Conservation (phyloP, 2,113 vertebrate genomes). For the Myotis brandtii region DNA sequence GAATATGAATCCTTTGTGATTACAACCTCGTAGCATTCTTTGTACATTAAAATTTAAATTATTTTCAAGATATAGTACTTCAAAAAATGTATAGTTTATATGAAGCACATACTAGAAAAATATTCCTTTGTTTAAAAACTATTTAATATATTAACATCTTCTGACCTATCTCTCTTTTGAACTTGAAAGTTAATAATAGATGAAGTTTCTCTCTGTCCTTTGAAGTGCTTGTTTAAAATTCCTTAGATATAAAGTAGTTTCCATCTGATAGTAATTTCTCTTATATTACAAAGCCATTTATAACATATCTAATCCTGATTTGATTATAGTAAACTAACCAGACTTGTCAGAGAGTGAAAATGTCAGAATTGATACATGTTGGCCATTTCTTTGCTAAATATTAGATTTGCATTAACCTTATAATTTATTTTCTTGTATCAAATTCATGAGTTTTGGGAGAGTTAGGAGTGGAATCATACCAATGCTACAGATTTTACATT, state of each 20-base stretch:
- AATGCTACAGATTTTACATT: slow-evolving; percentile 27
- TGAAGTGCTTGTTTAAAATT: slow-evolving; percentile 53
- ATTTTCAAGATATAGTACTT: slow-evolving; percentile 29
- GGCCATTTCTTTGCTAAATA: slow-evolving; percentile 42
- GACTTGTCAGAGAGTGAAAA: slow-evolving; percentile 22
- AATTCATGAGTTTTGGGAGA: slow-evolving; percentile 1
- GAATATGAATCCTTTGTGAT: neutral
- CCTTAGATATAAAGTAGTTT: slow-evolving; percentile 15
- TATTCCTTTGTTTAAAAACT: slow-evolving; percentile 52
- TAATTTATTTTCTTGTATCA: slow-evolving; percentile 29
- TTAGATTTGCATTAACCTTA: slow-evolving; percentile 10
- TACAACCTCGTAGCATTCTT: neutral
- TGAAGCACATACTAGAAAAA: neutral
- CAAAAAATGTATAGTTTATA: slow-evolving; percentile 22
- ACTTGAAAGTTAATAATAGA: slow-evolving; percentile 33
- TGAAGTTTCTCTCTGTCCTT: slow-evolving; percentile 41
- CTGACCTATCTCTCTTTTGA: slow-evolving; percentile 6
- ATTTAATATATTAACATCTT: slow-evolving; percentile 1
- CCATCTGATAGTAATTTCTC: neutral
- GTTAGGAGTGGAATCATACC: neutral
- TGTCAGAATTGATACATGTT: slow-evolving; percentile 25
- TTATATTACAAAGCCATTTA: slow-evolving; percentile 19
- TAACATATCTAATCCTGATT: neutral
- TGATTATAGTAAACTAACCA: neutral
- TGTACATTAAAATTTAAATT: slow-evolving; percentile 27